A percentile compares a stretch with the other conserved stretches of the same genome.
phyloP scores from a whole-genome alignment of 2,888 invertebrate genomes.

The Lasioglossum malachurum region DNA sequence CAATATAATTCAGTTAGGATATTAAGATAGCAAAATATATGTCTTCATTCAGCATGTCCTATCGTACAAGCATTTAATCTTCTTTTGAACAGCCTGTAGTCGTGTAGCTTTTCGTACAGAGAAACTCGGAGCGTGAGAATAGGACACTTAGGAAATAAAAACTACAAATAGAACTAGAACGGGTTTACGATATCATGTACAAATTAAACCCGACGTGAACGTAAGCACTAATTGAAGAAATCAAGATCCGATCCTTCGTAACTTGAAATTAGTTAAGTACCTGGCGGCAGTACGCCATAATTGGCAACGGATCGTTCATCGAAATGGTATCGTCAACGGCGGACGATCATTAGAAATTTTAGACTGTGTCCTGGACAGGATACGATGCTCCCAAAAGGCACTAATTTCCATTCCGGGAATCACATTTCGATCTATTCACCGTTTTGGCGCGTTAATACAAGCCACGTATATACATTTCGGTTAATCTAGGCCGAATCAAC shows the following conservation, averaged over 20 bases:
- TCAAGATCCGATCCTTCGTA: conserved; percentile 24
- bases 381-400: conserved; percentile 65
- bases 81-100: neutral
- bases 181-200: conserved; percentile 40
- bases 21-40: neutral
- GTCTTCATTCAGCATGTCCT: neutral
- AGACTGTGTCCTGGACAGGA: conserved; percentile 48
- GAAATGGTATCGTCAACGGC: conserved; percentile 20
- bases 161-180: conserved; percentile 21
- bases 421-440: conserved; percentile 40
- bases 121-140: conserved; percentile 15
- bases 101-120: conserved; percentile 16
- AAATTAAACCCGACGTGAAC: conserved; percentile 22
- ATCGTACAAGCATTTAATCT: neutral
- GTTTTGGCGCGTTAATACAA: conserved; percentile 25
- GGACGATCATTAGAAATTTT: conserved; percentile 35
- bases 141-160: conserved; percentile 10
- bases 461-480: conserved; percentile 62
- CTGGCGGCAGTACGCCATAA: conserved; percentile 3
- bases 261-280: conserved; percentile 16
- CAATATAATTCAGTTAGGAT: neutral
- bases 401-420: conserved; percentile 58
- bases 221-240: conserved; percentile 23
- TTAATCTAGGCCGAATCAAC: conserved; percentile 59
- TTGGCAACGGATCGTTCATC: conserved; percentile 7